Evolutionary conservation across 2,797 vertebrate genomes (phyloP).

Genomic region (Thunnus albacares): DNA sequence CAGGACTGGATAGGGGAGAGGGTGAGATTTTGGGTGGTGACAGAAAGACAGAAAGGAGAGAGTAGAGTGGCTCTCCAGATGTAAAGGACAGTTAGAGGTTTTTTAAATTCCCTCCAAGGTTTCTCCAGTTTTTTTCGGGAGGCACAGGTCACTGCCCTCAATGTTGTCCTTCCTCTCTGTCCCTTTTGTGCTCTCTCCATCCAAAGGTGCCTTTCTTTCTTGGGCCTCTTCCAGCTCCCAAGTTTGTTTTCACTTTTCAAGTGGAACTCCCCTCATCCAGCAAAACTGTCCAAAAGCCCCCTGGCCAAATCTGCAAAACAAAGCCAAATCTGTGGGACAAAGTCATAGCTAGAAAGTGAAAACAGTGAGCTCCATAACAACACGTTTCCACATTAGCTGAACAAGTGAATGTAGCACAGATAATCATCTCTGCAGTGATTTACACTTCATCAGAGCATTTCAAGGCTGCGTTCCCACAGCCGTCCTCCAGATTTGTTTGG

Average conservation of each 20-base stretch:
- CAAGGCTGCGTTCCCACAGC: slow-evolving; percentile 42
- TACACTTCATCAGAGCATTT: slow-evolving; percentile 51
- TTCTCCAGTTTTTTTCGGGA: slow-evolving; percentile 55
- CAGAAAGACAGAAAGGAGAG: slow-evolving; percentile 14
- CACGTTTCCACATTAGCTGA: slow-evolving; percentile 63
- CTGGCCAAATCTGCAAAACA: slow-evolving; percentile 22
- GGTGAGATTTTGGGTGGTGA: slow-evolving; percentile 23
- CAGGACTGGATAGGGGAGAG: slow-evolving; percentile 19
- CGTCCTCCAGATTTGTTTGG: slow-evolving; percentile 54
- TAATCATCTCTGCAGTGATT: slow-evolving; percentile 56
- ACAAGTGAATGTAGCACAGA: slow-evolving; percentile 25
- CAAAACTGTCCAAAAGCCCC: slow-evolving; percentile 30
- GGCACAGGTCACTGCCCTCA: slow-evolving; percentile 36
- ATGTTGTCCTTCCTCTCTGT: slow-evolving; percentile 17
- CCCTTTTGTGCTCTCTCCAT: slow-evolving; percentile 25
- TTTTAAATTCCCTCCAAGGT: slow-evolving; percentile 34
- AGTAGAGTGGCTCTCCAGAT: slow-evolving; percentile 63
- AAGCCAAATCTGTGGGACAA: slow-evolving; percentile 41
- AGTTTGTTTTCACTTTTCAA: slow-evolving; percentile 70
- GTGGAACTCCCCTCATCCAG: slow-evolving; percentile 56
- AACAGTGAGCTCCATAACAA: slow-evolving; percentile 47
- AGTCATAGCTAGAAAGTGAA: slow-evolving; percentile 29
- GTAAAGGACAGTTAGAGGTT: slow-evolving; percentile 44
- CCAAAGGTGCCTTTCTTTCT: slow-evolving; percentile 53
- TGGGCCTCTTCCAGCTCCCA: slow-evolving; percentile 53